Base-by-base conservation (phyloP, 1,140 invertebrate genomes). In the Papilio polyxenes region DNA sequence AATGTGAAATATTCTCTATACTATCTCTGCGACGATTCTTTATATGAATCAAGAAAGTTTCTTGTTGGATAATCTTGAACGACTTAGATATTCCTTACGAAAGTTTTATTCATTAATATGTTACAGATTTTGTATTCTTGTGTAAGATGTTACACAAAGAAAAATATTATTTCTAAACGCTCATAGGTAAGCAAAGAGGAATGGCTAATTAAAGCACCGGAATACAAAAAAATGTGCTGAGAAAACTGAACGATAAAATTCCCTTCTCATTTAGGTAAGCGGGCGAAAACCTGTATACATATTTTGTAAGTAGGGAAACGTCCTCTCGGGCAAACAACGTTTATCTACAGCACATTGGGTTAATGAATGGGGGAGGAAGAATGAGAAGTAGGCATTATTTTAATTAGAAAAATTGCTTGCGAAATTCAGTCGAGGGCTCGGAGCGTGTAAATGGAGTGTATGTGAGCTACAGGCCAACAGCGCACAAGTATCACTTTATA, bases 331-430 rank as follows among this genome's bases (percentile, higher is more conserved):
- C 89, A 89, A 91, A 91, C 88, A 90, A 83, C 92, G 92, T 92
- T 94, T 94, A 94, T 93, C 90, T 92, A 90, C 91, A 92, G 91
- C 89, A 93, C 92, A 93, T 93, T 93, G 90, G 89, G 92, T 90
- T 92, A 93, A 92, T 94, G 92, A 93, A 92, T 93, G 88, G 92
- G 92, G 92, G 91, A 91, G 89, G 88, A 92, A 93, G 91, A 91
- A 92, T 90, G 89, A 92, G 90, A 90, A 90, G 89, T 89, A 91
- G 89, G 90, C 92, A 94, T 94, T 94, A 94, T 94, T 94, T 92
- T 94, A 94, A 94, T 94, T 94, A 94, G 92, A 92, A 93, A 93
- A 91, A 94, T 93, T 91, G 87, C 88, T 85, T 83, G 82, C 85
- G 81, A 82, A 86, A 69, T 83, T 83, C 83, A 86, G 83, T 69